Evolutionary conservation across 2,888 invertebrate species (phyloP).

Genomic region (Cataglyphis albicans): DNA sequence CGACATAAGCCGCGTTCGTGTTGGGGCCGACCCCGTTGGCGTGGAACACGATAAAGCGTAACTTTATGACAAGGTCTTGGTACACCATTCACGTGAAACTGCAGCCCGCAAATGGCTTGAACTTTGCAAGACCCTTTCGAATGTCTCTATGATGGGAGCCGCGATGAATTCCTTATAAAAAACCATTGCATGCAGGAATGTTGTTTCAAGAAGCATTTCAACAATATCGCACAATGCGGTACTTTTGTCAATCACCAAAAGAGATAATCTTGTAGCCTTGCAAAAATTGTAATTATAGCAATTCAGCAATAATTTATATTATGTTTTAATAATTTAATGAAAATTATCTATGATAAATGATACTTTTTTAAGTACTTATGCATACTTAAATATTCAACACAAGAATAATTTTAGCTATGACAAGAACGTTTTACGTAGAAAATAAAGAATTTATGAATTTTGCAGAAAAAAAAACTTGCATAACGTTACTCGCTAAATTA

Average conservation of each 20-base stretch:
- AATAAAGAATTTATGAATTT: not conserved
- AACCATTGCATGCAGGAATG: not conserved
- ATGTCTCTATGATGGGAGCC: slow-evolving; percentile 52
- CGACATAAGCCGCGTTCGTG: slow-evolving; percentile 73
- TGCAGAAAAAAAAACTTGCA: not conserved
- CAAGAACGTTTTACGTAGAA: not conserved
- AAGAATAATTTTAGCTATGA: not conserved
- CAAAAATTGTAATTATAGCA: not conserved
- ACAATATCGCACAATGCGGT: not conserved
- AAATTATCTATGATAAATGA: not conserved
- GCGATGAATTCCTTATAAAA: slow-evolving; percentile 53
- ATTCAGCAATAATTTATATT: slow-evolving; percentile 12
- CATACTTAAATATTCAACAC: not conserved
- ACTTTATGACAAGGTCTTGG: slow-evolving; percentile 80
- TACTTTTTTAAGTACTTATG: not conserved
- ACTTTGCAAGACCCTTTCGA: slow-evolving; percentile 68
- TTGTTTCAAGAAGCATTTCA: slow-evolving; percentile 27
- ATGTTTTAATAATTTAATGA: not conserved
- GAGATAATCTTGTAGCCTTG: not conserved
- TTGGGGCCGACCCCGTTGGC: slow-evolving; percentile 71
- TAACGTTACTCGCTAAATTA: not conserved
- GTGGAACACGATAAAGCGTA: slow-evolving; percentile 79
- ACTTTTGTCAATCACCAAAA: not conserved
- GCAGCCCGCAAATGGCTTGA: slow-evolving; percentile 70
- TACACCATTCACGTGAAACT: slow-evolving; percentile 68